Base-by-base conservation (phyloP, 2,797 vertebrate species). In the Coracias cyanogaster region DNA sequence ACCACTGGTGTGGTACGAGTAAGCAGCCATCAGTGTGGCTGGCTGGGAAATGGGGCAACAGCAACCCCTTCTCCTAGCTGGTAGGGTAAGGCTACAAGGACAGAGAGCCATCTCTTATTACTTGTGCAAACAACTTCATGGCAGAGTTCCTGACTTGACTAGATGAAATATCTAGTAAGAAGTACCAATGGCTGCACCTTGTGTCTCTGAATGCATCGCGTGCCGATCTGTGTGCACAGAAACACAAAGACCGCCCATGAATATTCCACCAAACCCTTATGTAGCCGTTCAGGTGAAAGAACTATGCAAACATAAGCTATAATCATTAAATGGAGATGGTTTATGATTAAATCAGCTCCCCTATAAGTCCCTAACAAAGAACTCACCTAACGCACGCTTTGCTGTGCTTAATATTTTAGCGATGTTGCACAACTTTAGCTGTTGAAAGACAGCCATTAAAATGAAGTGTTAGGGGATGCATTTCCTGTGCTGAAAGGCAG, bases 401-500 rank as follows among this genome's bases (percentile, higher is more conserved):
- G 76, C 74, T 82, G 79, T 39, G 69, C 89, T 94, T 39, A 78
- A 78, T 81, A 45, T 81, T 92, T 61, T 5, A 67, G 66, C 11
- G 2, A 25, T 48, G 3, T 64, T 7, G 2, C 19, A 20, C 49
- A 61, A 49, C 82, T 82, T 86, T 1, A 67, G 83, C 74, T 89
- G 89, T 31, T 76, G 89, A 93, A 93, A 92, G 81, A 61, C 14
- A 70, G 69, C 31, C 41, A 37, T 57, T 64, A 64, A 60, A 96
- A 82, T 67, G 18, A 82, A 82, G 67, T 15, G 41, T 78, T 46
- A 41, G 41, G 46, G 76, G 46, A 41, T 71, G 11, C 3, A 3
- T 89, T 93, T 94, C 89, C 71, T 89, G 71, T 76, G 76, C 72
- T 92, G 77, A 87, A 85, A 85, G 37, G 45, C 78, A 85, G 86